Evolutionary conservation across 1,140 invertebrate genomes (phyloP), one percentile per base, ranked within the genome.

Genomic region (Hydropsyche tenuis): DNA sequence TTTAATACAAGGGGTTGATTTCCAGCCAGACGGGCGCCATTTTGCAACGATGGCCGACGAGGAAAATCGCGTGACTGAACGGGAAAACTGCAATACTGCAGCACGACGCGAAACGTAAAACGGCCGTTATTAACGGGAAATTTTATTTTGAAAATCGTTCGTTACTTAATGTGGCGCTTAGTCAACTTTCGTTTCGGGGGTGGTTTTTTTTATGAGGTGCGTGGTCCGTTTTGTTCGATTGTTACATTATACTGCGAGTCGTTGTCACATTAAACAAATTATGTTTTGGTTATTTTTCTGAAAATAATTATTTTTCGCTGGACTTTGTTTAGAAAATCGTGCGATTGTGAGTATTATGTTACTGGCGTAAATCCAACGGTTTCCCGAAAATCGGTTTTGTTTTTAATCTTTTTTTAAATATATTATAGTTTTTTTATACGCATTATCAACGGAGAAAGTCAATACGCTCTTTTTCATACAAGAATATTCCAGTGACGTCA

Each of bases 11-110:
- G 12, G 51, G 51, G 51, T 56, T 6, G 22, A 7, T 25, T 25
- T 4, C 22, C 23, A 60, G 56, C 56, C 56, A 60, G 56, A 60
- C 56, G 56, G 56, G 22, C 56, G 56, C 56, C 56, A 60, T 60
- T 12, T 60, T 25, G n/a, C 23, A 25, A 20, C 23, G 22, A 25
- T 25, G 56, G 51, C 51, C 45, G 56, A 9, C 56, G 4, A 7
- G 22, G 56, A 20, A 60, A 23, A 60, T 60, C 22, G 56, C 56
- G 23, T 60, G 56, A 25, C 30, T 37, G 9, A 37, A 37, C 14
- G 20, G 56, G 11, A 48, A 60, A 60, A 60, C 23, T 23, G 20
- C 56, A 20, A 22, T 20, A 27, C 23, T 60, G 56, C 56, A 60
- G 25, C 56, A 16, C 20, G 18, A 14, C 56, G 25, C 56, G 4